Conservation (phyloP, 2,113 vertebrate species). For the Eclectus roratus region DNA sequence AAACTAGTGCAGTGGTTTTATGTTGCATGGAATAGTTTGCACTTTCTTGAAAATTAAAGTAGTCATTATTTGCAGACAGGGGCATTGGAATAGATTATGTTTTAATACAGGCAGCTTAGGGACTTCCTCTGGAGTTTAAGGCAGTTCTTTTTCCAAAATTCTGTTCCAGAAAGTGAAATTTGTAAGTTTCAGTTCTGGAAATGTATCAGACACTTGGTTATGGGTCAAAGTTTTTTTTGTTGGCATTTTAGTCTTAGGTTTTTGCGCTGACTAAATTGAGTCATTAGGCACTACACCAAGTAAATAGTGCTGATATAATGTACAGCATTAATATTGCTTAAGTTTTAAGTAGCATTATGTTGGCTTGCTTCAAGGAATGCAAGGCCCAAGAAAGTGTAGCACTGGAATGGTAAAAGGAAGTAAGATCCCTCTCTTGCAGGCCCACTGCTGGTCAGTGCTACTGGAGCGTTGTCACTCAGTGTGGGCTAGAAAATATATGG, state of each 20-base stretch:
- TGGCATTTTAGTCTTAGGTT: background rate
- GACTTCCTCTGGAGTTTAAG: background rate
- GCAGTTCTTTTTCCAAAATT: background rate
- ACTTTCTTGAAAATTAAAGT: background rate
- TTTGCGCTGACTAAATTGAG: background rate
- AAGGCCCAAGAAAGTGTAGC: background rate
- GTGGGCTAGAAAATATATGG: background rate
- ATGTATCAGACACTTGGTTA: background rate
- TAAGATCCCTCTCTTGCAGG: background rate
- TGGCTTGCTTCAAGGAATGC: background rate
- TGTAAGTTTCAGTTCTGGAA: fast-evolving
- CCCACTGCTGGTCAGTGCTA: background rate
- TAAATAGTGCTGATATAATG: background rate
- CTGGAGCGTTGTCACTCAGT: background rate
- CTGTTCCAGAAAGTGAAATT: background rate
- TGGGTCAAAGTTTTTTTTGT: background rate
- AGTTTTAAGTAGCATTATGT: fast-evolving
- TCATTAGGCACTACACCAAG: background rate
- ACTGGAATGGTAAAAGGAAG: background rate
- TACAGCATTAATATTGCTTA: background rate
- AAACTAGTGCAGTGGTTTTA: background rate
- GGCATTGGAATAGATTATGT: background rate
- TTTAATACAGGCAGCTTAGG: background rate
- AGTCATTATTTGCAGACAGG: background rate
- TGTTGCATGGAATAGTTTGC: background rate